Evolutionary conservation across 2,888 invertebrate genomes (phyloP).

Genomic region (Teleogryllus oceanicus): DNA sequence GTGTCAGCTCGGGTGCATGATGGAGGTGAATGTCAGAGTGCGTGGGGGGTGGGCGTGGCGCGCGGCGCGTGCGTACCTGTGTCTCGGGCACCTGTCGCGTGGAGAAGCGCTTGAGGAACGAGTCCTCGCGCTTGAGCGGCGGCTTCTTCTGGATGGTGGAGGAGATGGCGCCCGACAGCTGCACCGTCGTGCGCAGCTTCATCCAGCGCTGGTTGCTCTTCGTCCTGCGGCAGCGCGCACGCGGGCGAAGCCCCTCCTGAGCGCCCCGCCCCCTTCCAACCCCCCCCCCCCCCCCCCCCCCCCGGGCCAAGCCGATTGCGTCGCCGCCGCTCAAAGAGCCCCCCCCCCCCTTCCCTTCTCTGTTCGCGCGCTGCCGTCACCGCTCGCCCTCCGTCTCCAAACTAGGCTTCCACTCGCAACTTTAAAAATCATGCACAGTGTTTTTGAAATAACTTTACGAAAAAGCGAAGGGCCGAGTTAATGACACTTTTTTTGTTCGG

Average conservation of each 20-base stretch:
- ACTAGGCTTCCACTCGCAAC: no score
- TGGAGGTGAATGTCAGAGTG: no score
- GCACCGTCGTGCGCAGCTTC: constrained; percentile 90
- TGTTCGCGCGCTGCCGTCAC: not conserved
- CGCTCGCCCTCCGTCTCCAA: not conserved
- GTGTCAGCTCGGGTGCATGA: no score
- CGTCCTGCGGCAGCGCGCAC: constrained; percentile 62
- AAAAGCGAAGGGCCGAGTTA: no score
- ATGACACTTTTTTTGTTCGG: no score
- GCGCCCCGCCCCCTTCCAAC: not conserved
- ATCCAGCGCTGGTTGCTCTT: constrained; percentile 95
- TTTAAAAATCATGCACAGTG: no score
- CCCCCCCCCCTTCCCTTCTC: no score
- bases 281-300: not conserved
- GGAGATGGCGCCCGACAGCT: constrained; percentile 78
- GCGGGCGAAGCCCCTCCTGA: no score
- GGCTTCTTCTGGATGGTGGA: constrained; percentile 77
- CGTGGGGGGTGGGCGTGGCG: not conserved
- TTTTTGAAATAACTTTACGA: no score
- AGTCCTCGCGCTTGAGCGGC: constrained; percentile 85
- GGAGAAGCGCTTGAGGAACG: constrained; percentile 89
- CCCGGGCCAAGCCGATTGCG: not conserved
- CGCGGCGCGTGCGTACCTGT: constrained; percentile 54
- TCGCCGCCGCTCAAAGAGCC: not conserved
- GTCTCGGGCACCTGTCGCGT: constrained; percentile 86